These are phyloP conservation scores for Chiloscyllium plagiosum DNA, from an alignment of 2,113 vertebrate genomes.

Conservation along the genomic window DNA sequence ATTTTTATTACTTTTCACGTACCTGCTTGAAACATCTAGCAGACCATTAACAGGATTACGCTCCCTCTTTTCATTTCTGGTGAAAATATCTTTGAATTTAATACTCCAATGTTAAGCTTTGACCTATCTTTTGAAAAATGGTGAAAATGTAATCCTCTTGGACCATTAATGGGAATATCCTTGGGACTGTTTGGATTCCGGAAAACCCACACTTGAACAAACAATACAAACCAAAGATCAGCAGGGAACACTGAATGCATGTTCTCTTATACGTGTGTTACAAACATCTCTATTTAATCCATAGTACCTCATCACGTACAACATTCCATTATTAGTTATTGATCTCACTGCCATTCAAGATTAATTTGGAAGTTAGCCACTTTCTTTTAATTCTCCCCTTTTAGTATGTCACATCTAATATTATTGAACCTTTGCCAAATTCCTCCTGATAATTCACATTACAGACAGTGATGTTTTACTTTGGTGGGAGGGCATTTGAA, in stretches of 20 bases:
- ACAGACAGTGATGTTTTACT: not conserved
- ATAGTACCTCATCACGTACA: not conserved
- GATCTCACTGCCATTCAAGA: not conserved
- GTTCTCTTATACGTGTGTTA: not conserved
- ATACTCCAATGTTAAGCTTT: not conserved
- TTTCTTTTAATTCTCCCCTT: not conserved
- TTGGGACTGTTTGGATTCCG: not conserved
- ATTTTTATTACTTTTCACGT: not conserved
- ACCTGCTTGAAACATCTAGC: not conserved
- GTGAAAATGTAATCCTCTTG: not conserved
- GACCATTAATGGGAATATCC: not conserved
- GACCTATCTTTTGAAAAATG: not conserved
- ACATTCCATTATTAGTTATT: not conserved
- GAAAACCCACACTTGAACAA: not conserved
- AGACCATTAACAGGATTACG: not conserved
- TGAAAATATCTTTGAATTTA: not conserved
- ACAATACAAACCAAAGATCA: not conserved
- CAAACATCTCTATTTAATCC: not conserved
- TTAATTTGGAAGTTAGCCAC: not conserved
- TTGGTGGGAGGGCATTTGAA: not conserved
- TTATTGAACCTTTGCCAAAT: not conserved
- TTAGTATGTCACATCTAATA: not conserved
- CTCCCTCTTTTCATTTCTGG: not conserved
- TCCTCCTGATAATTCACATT: not conserved
- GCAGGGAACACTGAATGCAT: not conserved